Percentiles rank a stretch among this genome's conserved stretches.
Evolutionary conservation across 2,888 invertebrate genomes (phyloP).

Genomic region (Geophilus truncorum): DNA sequence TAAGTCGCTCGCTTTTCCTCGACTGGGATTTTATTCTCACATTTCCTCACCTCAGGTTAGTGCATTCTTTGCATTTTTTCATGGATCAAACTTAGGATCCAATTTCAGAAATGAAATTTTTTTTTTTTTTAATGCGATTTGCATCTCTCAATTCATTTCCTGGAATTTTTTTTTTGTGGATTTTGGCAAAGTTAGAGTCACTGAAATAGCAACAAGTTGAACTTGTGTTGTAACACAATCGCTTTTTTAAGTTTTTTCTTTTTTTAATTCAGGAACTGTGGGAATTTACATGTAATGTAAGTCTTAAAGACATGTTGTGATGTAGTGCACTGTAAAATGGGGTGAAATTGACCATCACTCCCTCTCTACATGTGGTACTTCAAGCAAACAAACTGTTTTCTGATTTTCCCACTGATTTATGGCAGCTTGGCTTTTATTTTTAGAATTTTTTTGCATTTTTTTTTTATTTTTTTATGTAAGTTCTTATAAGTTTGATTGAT

Average conservation of each 20-base stretch:
- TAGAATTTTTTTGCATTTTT: background rate
- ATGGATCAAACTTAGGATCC: too few species aligned
- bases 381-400: background rate
- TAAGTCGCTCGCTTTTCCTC: background rate
- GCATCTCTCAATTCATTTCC: background rate
- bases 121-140: background rate
- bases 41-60: background rate
- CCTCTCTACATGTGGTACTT: background rate
- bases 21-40: background rate
- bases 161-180: background rate
- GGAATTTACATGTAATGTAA: too few species aligned
- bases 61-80: background rate
- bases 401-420: background rate
- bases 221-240: conserved; percentile 1
- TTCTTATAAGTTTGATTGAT: too few species aligned
- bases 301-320: background rate
- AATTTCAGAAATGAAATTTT: too few species aligned
- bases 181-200: background rate
- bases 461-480: too few species aligned
- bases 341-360: background rate
- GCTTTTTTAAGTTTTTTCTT: background rate
- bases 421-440: background rate
- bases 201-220: conserved; percentile 2
- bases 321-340: background rate
- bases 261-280: background rate